A percentile compares a stretch with the other conserved stretches of the same genome.
Evolutionary conservation across 2,797 vertebrate genomes (phyloP).

Genomic region (Ispidina picta): DNA sequence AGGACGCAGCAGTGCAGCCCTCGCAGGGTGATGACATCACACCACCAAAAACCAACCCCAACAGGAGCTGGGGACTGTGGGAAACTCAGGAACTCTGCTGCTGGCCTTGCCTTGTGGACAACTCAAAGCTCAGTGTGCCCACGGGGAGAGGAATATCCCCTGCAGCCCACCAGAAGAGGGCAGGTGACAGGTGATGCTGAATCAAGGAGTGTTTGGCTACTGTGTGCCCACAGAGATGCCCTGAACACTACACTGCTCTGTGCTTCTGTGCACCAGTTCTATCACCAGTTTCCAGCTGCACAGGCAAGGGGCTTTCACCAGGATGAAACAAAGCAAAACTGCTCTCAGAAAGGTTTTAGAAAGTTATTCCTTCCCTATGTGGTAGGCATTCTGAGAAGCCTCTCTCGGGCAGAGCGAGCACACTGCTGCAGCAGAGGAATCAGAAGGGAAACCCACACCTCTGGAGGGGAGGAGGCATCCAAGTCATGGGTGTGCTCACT

Average conservation of each 20-base stretch:
- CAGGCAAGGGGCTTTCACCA: not conserved
- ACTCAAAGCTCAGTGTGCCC: not conserved
- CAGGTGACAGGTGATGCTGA: not conserved
- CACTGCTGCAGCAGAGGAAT: not conserved
- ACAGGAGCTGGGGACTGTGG: not conserved
- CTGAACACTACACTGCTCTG: not conserved
- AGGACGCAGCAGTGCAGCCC: slow-evolving; percentile 39
- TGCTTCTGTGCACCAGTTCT: not conserved
- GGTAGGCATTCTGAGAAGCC: not conserved
- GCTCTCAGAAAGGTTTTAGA: not conserved
- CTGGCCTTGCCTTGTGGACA: not conserved
- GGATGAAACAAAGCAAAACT: not conserved
- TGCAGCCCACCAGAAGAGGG: not conserved
- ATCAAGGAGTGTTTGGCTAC: not conserved
- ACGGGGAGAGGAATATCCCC: not conserved
- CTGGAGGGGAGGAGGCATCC: not conserved
- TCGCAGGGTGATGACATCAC: slow-evolving; percentile 64
- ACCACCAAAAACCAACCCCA: not conserved
- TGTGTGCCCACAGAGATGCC: not conserved
- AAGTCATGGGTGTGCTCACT: not conserved
- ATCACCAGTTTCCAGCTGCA: not conserved
- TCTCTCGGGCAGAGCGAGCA: not conserved
- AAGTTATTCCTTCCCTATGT: not conserved
- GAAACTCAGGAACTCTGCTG: no score
- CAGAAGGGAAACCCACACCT: not conserved